These are phyloP conservation scores for Tamandua tetradactyla DNA, from an alignment of 2,797 vertebrate genomes.

Conservation along the genomic window DNA sequence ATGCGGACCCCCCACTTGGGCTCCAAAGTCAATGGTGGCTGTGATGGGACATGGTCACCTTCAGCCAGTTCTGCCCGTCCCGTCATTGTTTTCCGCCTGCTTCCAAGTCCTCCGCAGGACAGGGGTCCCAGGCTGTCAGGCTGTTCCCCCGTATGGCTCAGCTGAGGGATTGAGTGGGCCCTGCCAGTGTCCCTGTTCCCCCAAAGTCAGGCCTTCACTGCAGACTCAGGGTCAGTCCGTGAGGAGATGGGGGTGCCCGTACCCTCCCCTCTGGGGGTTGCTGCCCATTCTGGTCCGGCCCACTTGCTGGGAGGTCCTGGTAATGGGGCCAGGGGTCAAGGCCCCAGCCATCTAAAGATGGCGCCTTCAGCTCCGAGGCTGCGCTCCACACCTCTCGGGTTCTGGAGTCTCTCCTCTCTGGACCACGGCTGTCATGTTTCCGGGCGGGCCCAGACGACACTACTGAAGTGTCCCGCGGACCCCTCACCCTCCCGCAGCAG, in stretches of 20 bases:
- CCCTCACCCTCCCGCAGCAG: constrained; percentile 74
- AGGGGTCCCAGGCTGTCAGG: background rate
- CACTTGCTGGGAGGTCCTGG: background rate
- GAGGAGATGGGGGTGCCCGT: fast-evolving
- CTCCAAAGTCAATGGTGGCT: background rate
- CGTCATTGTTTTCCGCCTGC: background rate
- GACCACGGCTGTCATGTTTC: constrained; percentile 68
- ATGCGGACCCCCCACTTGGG: background rate
- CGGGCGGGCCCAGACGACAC: constrained; percentile 77
- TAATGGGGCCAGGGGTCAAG: background rate
- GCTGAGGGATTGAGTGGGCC: background rate
- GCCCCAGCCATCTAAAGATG: background rate
- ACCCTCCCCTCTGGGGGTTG: background rate
- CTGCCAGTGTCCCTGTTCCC: background rate
- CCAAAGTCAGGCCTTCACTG: background rate
- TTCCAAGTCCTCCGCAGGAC: background rate
- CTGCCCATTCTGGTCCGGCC: background rate
- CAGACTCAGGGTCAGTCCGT: background rate
- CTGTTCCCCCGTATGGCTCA: background rate
- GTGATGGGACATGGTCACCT: background rate
- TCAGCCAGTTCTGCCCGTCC: background rate
- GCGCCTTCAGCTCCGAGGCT: background rate
- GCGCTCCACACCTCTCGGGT: background rate
- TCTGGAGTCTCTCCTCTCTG: background rate
- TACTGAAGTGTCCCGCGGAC: constrained; percentile 77